Evolutionary conservation across 2,113 vertebrate genomes (phyloP).

Genomic region (Grantiella picta): DNA sequence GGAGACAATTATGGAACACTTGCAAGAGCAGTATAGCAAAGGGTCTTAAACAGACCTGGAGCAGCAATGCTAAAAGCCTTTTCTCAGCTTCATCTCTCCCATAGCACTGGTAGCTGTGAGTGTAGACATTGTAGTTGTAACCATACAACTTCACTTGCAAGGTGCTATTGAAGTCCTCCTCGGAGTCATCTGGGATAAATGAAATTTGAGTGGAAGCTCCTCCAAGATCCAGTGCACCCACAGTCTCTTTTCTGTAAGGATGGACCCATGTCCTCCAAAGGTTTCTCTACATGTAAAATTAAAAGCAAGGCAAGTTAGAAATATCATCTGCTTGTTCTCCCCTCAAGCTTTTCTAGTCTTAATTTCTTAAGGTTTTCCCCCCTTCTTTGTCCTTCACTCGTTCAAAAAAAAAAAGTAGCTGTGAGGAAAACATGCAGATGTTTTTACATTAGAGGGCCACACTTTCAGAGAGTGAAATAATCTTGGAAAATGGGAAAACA

Average conservation of each 20-base stretch:
- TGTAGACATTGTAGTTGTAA: slow-evolving; percentile 87
- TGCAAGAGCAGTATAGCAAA: neutral
- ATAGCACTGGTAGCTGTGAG: slow-evolving; percentile 92
- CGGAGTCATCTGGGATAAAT: slow-evolving; percentile 67
- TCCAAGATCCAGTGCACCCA: slow-evolving; percentile 90
- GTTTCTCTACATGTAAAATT: slow-evolving; percentile 73
- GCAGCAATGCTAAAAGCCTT: slow-evolving; percentile 75
- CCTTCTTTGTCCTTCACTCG: neutral
- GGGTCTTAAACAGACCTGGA: slow-evolving; percentile 70
- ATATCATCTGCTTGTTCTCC: neutral
- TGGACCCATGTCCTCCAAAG: slow-evolving; percentile 82
- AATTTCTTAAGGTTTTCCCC: neutral
- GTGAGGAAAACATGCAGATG: neutral
- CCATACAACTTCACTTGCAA: slow-evolving; percentile 84
- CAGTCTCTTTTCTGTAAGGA: slow-evolving; percentile 77
- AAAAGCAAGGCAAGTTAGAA: neutral
- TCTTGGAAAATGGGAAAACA: neutral
- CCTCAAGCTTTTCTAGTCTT: neutral
- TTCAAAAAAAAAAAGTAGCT: neutral
- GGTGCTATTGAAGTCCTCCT: slow-evolving; percentile 44
- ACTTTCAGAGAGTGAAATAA: neutral
- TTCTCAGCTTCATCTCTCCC: slow-evolving; percentile 91
- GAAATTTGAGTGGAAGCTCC: slow-evolving; percentile 96
- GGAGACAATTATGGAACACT: neutral
- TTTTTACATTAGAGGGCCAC: neutral